Conservation (phyloP, 2,113 vertebrate genomes). For the Coptodon bakossiorum region DNA sequence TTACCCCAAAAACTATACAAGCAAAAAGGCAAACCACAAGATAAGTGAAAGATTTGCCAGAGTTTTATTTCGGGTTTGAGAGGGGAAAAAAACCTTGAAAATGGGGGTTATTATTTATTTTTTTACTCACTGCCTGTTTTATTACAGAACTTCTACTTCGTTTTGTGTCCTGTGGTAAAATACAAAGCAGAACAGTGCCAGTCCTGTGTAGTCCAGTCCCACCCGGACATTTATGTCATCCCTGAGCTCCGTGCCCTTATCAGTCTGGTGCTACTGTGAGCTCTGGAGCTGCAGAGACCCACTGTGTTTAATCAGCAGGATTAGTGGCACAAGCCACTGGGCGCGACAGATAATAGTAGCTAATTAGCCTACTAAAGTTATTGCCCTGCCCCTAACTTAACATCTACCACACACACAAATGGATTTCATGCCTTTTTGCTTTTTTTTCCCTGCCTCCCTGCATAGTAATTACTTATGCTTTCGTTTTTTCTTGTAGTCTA, state of each 20-base stretch:
- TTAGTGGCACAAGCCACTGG: slow-evolving; percentile 56
- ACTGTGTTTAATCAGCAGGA: slow-evolving; percentile 60
- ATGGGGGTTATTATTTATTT: not conserved
- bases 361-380: slow-evolving; percentile 64
- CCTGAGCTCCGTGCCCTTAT: slow-evolving; percentile 44
- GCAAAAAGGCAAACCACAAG: not conserved
- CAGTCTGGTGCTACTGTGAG: slow-evolving; percentile 7
- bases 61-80: not conserved
- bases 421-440: slow-evolving; percentile 49
- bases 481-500: not conserved
- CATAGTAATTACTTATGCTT: slow-evolving; percentile 12
- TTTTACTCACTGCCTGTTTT: not conserved
- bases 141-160: not conserved
- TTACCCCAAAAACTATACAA: not conserved
- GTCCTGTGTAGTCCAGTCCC: slow-evolving; percentile 6
- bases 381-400: slow-evolving; percentile 48
- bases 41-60: not conserved
- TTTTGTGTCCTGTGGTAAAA: not conserved
- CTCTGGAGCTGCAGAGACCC: slow-evolving; percentile 26
- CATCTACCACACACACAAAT: slow-evolving; percentile 44
- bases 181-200: slow-evolving; percentile 18
- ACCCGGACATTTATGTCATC: slow-evolving; percentile 37
- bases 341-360: slow-evolving; percentile 55
- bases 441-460: not conserved
- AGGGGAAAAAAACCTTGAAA: not conserved